Percentiles rank a stretch among this genome's conserved stretches.
Evolutionary conservation across 2,113 vertebrate genomes (phyloP).

Genomic region (Lycocorax pyrrhopterus): DNA sequence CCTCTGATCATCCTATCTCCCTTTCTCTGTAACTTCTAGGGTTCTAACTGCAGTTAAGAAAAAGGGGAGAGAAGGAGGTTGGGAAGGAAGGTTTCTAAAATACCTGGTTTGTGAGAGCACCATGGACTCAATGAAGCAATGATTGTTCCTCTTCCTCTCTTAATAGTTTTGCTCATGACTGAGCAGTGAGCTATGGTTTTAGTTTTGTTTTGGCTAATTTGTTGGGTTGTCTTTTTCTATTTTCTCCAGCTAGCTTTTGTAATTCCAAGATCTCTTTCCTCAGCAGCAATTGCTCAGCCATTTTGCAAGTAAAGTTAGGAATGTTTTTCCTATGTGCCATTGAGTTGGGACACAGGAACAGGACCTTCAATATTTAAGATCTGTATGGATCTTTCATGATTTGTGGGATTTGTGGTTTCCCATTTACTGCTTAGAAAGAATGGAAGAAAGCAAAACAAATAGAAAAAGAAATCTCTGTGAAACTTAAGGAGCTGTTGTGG

Average conservation of each 20-base stretch:
- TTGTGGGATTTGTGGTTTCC: slow-evolving; percentile 22
- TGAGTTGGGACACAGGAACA: background rate
- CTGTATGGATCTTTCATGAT: background rate
- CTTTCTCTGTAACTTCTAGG: background rate
- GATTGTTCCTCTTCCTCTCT: background rate
- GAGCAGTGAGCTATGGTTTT: background rate
- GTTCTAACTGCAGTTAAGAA: background rate
- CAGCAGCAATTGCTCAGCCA: background rate
- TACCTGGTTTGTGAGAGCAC: background rate
- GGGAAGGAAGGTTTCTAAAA: background rate
- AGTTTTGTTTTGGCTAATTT: background rate
- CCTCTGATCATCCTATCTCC: background rate
- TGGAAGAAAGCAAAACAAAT: background rate
- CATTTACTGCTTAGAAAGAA: background rate
- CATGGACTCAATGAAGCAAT: background rate
- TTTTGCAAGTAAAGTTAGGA: background rate
- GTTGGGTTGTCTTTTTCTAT: background rate
- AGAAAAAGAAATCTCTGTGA: slow-evolving; percentile 8
- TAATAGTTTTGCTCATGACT: background rate
- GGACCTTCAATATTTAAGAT: background rate
- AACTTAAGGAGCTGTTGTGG: background rate
- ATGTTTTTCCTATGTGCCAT: background rate
- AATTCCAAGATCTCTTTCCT: background rate
- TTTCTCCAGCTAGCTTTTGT: background rate
- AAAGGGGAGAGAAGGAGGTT: background rate